Evolutionary conservation across 2,888 invertebrate species (phyloP), one percentile per base, ranked within the genome.

Genomic region (Athalia cordata): DNA sequence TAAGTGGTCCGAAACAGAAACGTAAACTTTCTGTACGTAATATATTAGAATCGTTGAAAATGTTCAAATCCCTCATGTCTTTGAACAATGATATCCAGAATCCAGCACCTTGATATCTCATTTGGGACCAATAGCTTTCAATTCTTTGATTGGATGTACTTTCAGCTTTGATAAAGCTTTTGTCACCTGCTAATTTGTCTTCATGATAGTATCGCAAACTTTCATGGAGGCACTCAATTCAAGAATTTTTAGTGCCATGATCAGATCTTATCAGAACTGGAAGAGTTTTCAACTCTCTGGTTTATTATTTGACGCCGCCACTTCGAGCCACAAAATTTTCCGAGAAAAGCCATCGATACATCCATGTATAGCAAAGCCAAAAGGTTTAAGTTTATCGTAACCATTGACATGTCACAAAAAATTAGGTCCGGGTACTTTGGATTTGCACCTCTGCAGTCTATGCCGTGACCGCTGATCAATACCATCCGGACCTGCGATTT

Each of bases 121-220:
- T n/a, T n/a, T n/a, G n/a, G n/a, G n/a, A n/a, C 81, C 81, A 81
- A 52, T 80, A 79, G 15, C 62, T 29, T 64, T 81, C 79, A 47
- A 81, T 81, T 4, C 80, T 47, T 50, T 80, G 81, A 55, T 81
- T 81, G 50, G 78, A 77, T 3, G 78, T 79, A 45, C 80, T 81
- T 62, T 78, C 80, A 5, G 79, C 78, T 77, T 66, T 80, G 0
- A 81, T 49, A 67, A 78, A 80, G 74, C 80, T 80, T 52, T 80
- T 79, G 3, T n/a, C 0, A 15, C 79, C 74, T 3, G 81, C 74
- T 66, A 68, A 45, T 67, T 76, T 77, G 65, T 81, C 81, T 11
- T 6, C 13, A 64, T 81, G 77, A 11, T 55, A 5, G 3, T 7
- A 67, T 4, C 78, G 15, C 5, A 81, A 50, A 57, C 76, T 64